Conservation (phyloP, 2,888 invertebrate genomes). For the Tortricodes alternella region DNA sequence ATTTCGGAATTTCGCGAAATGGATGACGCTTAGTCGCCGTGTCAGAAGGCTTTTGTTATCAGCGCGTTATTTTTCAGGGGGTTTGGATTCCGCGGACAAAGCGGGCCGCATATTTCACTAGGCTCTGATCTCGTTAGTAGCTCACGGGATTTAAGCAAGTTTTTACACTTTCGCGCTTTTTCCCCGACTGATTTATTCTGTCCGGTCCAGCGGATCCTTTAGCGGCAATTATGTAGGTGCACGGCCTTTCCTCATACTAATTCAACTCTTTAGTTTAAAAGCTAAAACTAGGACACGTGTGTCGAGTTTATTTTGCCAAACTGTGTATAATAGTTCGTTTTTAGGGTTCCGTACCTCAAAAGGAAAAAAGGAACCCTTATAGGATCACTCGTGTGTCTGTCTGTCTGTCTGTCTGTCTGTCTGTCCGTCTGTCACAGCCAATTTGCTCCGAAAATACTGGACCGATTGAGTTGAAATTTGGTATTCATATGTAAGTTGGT, state of each 20-base stretch:
- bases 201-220: constrained; percentile 34
- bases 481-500: too few species aligned
- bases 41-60: constrained; percentile 76
- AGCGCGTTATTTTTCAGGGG: constrained; percentile 70
- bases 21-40: constrained; percentile 53
- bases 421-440: too few species aligned
- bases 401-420: too few species aligned
- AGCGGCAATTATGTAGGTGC: constrained; percentile 37
- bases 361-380: too few species aligned
- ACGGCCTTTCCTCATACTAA: background rate
- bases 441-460: too few species aligned
- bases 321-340: too few species aligned
- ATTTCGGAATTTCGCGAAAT: constrained; percentile 56
- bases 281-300: background rate
- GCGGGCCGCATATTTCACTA: constrained; percentile 72
- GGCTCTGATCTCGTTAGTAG: constrained; percentile 71
- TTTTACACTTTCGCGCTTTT: constrained; percentile 57
- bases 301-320: too few species aligned
- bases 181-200: constrained; percentile 52
- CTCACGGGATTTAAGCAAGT: constrained; percentile 60
- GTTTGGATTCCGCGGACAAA: constrained; percentile 70
- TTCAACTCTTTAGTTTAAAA: background rate
- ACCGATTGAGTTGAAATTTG: too few species aligned
- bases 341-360: too few species aligned
- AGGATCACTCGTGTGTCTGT: too few species aligned